A percentile compares a stretch with the other conserved stretches of the same genome.
These are phyloP conservation scores for Abscondita cerata DNA, from an alignment of 2,888 invertebrate species.

Conservation along the genomic window DNA sequence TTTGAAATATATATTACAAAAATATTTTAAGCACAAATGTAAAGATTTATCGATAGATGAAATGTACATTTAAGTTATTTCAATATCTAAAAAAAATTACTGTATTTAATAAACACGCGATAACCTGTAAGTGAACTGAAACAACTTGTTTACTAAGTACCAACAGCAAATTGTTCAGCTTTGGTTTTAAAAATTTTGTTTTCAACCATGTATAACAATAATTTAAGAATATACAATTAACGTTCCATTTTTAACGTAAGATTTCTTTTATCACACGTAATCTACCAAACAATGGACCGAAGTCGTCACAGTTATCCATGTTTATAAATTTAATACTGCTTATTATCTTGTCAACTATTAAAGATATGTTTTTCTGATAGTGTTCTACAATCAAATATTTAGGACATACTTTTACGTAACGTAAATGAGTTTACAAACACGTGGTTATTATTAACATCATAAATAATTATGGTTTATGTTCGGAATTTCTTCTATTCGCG, in stretches of 20 bases:
- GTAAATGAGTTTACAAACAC: too few relatives aligned
- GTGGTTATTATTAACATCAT: too few relatives aligned
- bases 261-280: neutral
- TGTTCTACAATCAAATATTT: neutral
- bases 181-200: neutral
- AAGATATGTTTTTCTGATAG: neutral
- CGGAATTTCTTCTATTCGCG: too few relatives aligned
- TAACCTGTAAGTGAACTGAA: slow-evolving; percentile 23
- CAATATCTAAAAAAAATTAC: slow-evolving; percentile 3
- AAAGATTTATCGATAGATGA: slow-evolving; percentile 3
- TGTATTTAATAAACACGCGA: slow-evolving; percentile 17
- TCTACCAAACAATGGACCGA: slow-evolving; percentile 1
- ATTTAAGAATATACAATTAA: slow-evolving; percentile 11
- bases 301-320: slow-evolving; percentile 2
- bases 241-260: slow-evolving; percentile 2
- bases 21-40: slow-evolving; percentile 1
- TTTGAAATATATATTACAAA: slow-evolving; percentile 2
- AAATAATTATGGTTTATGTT: too few relatives aligned
- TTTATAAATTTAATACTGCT: neutral
- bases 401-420: too few relatives aligned
- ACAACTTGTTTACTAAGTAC: slow-evolving; percentile 8
- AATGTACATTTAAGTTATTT: slow-evolving; percentile 3
- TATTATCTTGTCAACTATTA: slow-evolving; percentile 5
- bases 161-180: neutral
- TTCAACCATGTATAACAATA: neutral